Evolutionary conservation across 2,888 invertebrate genomes (phyloP).

Genomic region (Drosophila paracracens): DNA sequence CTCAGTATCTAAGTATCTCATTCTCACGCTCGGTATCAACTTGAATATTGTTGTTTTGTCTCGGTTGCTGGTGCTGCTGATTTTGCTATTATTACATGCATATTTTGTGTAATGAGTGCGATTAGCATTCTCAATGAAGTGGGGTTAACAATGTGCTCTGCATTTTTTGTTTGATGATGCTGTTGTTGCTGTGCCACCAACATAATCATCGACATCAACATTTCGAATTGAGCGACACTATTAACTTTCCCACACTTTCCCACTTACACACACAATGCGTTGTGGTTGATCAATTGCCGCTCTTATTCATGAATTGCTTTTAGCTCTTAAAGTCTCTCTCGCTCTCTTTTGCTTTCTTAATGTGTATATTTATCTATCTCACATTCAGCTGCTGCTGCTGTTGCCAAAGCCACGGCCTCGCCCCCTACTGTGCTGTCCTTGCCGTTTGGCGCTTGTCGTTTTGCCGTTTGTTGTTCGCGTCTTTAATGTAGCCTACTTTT

Average conservation of each 20-base stretch:
- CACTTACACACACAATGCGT: conserved; percentile 1
- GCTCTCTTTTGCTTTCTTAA: neutral
- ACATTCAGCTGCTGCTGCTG: conserved; percentile 9
- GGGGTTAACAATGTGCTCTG: conserved; percentile 79
- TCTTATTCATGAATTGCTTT: conserved; percentile 41
- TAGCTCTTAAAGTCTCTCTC: conserved; percentile 11
- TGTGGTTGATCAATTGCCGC: conserved; percentile 64
- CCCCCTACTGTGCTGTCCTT: conserved; percentile 44
- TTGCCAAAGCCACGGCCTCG: conserved; percentile 49
- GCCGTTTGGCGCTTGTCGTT: conserved; percentile 28
- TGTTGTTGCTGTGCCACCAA: conserved; percentile 60
- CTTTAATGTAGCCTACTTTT: conserved; percentile 50
- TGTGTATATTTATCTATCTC: conserved; percentile 1
- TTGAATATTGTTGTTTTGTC: conserved; percentile 15
- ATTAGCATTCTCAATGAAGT: conserved; percentile 80
- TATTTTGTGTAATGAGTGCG: conserved; percentile 80
- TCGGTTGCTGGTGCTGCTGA: conserved; percentile 45
- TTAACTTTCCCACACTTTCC: conserved; percentile 39
- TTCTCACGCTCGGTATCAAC: conserved; percentile 36
- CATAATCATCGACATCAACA: conserved; percentile 75
- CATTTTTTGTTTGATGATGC: conserved; percentile 58
- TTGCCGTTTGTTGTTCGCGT: conserved; percentile 37
- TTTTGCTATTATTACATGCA: conserved; percentile 79
- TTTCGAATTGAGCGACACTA: conserved; percentile 74
- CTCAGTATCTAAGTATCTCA: conserved; percentile 25